These are phyloP conservation scores for Paramuricea clavata DNA, from an alignment of 92 coral and sea anemone genomes.

Conservation along the genomic window DNA sequence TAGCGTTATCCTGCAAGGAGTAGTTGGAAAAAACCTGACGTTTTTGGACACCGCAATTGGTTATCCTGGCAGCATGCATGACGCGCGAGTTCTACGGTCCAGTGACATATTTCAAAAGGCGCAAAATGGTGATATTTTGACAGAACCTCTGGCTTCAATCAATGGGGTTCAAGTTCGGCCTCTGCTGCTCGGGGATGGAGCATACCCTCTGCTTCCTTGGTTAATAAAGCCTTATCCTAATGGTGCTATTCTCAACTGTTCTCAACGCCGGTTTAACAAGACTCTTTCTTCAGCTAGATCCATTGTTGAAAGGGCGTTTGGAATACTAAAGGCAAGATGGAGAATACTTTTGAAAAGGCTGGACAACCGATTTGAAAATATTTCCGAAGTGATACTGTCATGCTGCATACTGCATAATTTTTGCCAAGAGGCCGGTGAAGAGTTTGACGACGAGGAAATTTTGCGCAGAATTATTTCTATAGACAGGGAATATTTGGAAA, in stretches of 20 bases:
- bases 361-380: conserved; percentile 43
- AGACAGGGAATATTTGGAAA: conserved; percentile 39
- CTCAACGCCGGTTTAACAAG: conserved; percentile 55
- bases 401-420: conserved; percentile 70
- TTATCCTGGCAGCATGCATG: too few species aligned
- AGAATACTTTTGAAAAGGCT: too few species aligned
- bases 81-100: conserved; percentile 59
- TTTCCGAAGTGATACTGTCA: conserved; percentile 51
- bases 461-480: conserved; percentile 34
- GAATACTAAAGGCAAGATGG: conserved; percentile 63
- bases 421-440: conserved; percentile 67
- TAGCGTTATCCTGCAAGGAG: conserved; percentile 64
- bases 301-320: conserved; percentile 68
- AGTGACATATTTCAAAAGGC: conserved; percentile 53
- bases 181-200: conserved; percentile 63
- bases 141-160: conserved; percentile 30
- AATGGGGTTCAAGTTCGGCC: conserved; percentile 50
- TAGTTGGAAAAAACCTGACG: conserved; percentile 45
- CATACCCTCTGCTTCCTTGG: conserved; percentile 70
- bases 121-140: conserved; percentile 52
- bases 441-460: conserved; percentile 70
- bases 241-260: conserved; percentile 39
- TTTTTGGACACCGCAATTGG: conserved; percentile 73
- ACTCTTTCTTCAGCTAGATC: conserved; percentile 46
- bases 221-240: too few species aligned